A percentile compares a stretch with the other conserved stretches of the same genome.
Conservation (phyloP, 2,888 invertebrate species). For the Aleiodes testaceus region DNA sequence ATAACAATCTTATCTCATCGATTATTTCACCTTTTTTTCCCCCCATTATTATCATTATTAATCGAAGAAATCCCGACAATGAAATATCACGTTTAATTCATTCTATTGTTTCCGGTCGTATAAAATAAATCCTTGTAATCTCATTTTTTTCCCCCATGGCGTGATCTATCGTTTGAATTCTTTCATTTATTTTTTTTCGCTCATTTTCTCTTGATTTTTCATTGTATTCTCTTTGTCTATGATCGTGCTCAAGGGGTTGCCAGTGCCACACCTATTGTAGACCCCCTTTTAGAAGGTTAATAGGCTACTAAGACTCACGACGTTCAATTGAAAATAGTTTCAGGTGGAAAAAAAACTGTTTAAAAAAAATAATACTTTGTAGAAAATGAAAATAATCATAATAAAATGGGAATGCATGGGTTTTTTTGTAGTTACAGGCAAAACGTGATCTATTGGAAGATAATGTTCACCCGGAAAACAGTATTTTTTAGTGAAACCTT, state of each 20-base stretch:
- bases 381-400: not conserved
- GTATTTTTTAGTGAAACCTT: not conserved
- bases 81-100: conserved; percentile 44
- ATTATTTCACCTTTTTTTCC: not conserved
- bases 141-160: conserved; percentile 17
- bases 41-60: not conserved
- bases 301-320: conserved; percentile 52
- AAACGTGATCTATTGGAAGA: conserved; percentile 5
- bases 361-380: not conserved
- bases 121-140: conserved; percentile 23
- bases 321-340: conserved; percentile 27
- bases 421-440: not conserved
- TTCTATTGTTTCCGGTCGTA: conserved; percentile 48
- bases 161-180: conserved; percentile 38
- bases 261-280: conserved; percentile 59
- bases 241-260: conserved; percentile 52
- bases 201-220: conserved; percentile 44
- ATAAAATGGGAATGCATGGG: conserved; percentile 9
- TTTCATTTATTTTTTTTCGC: conserved; percentile 26
- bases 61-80: conserved; percentile 18
- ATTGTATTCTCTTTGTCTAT: conserved; percentile 37
- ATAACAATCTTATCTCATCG: not conserved
- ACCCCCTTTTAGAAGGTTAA: conserved; percentile 66
- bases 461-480: conserved; percentile 7
- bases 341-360: not conserved